A percentile compares a stretch with the other conserved stretches of the same genome.
Evolutionary conservation across 2,797 vertebrate species (phyloP).

Genomic region (Ceryle rudis): DNA sequence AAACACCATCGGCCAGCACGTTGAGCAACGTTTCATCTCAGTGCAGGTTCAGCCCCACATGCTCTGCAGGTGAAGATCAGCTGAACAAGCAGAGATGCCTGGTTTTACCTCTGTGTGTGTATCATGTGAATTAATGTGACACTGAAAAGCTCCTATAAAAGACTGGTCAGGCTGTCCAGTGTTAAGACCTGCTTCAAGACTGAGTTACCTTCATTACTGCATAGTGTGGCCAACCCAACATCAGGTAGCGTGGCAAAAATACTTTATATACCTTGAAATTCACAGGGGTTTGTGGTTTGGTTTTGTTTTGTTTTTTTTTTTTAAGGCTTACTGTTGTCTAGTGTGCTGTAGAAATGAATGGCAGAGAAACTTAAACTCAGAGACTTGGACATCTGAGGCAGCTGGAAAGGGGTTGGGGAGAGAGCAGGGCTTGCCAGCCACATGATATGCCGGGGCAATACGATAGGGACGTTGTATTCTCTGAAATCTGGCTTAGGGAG

Average conservation of each 20-base stretch:
- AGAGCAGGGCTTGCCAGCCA: background rate
- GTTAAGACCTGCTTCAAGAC: background rate
- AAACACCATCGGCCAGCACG: fast-evolving
- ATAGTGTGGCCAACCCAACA: background rate
- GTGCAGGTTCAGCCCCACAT: fast-evolving
- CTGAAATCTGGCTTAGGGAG: conserved; percentile 1
- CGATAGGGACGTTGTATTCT: background rate
- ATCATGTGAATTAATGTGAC: background rate
- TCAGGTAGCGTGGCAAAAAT: background rate
- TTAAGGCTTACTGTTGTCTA: background rate
- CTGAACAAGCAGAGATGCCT: fast-evolving
- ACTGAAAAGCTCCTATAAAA: background rate
- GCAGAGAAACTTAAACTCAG: background rate
- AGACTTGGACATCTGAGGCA: background rate
- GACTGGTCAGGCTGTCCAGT: background rate
- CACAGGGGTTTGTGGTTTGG: background rate
- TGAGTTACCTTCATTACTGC: fast-evolving
- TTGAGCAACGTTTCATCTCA: fast-evolving
- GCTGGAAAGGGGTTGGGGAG: background rate
- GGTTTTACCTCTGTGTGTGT: background rate
- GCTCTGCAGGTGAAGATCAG: background rate
- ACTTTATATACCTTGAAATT: background rate
- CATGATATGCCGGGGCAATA: background rate
- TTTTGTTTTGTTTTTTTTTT: background rate
- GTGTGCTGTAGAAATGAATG: background rate